A percentile compares a stretch with the other conserved stretches of the same genome.
phyloP scores from a whole-genome alignment of 2,797 vertebrate genomes.

The Cossypha dichroa region DNA sequence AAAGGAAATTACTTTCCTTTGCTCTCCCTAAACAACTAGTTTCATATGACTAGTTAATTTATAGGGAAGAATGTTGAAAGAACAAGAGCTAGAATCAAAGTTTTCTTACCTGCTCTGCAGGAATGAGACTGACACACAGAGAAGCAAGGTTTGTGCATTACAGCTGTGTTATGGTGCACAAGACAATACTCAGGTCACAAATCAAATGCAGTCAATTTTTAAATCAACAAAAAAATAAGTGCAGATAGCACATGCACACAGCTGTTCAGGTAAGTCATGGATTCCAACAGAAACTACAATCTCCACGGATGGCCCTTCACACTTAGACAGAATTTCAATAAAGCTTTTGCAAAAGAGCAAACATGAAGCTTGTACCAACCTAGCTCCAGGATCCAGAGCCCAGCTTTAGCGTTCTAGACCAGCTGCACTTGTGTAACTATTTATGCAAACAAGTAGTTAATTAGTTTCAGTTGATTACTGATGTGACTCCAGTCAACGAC shows the following conservation, averaged over 20 bases:
- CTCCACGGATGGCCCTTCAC: not conserved
- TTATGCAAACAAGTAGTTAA: not conserved
- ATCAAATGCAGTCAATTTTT: not conserved
- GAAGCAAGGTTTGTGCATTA: not conserved
- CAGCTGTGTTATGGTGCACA: not conserved
- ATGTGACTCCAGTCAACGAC: not conserved
- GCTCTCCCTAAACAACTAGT: not conserved
- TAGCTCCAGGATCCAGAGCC: not conserved
- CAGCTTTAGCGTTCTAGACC: not conserved
- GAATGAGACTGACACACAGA: not conserved
- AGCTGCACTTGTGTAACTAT: not conserved
- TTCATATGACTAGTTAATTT: not conserved
- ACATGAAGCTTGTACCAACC: not conserved
- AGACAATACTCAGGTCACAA: not conserved
- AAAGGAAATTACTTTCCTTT: not conserved
- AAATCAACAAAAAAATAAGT: not conserved
- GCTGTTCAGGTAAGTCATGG: not conserved
- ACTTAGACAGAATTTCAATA: not conserved
- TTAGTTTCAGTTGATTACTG: not conserved
- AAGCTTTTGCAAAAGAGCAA: not conserved
- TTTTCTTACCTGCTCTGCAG: not conserved
- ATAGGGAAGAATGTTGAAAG: not conserved
- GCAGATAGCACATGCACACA: not conserved
- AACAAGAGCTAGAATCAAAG: not conserved
- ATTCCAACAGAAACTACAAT: not conserved